These are phyloP conservation scores for Cephus nigrinus DNA, from an alignment of 2,888 invertebrate genomes.

Conservation along the genomic window DNA sequence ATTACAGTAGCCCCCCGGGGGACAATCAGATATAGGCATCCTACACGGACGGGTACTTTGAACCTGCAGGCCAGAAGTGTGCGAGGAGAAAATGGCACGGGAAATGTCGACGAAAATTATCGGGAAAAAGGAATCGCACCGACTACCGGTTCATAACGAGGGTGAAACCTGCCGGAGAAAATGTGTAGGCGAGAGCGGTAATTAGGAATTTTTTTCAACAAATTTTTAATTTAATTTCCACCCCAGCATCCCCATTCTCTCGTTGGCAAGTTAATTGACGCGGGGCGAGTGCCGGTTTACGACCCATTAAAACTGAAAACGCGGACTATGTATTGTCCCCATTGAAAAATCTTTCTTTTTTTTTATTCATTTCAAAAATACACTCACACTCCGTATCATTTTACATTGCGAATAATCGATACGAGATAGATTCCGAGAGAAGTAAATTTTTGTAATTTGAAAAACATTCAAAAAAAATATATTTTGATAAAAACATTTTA, in stretches of 20 bases:
- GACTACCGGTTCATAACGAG: constrained; percentile 5
- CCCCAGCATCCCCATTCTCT: neutral
- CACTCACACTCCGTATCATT: constrained; percentile 8
- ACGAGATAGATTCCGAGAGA: neutral
- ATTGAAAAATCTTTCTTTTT: constrained; percentile 17
- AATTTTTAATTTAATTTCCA: constrained; percentile 47
- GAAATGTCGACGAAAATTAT: constrained; percentile 33
- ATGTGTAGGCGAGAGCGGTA: constrained; percentile 26
- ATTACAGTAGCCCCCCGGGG: constrained; percentile 48
- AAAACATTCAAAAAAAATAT: neutral
- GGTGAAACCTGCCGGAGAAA: constrained; percentile 11
- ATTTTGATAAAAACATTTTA: neutral
- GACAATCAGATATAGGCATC: constrained; percentile 52
- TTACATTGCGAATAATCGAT: neutral
- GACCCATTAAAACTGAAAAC: constrained; percentile 39
- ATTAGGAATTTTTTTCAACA: constrained; percentile 54
- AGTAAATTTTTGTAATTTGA: neutral
- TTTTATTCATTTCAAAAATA: neutral
- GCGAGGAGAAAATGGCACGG: constrained; percentile 38
- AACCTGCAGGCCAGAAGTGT: constrained; percentile 26
- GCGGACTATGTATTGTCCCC: constrained; percentile 39
- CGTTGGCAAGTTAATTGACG: constrained; percentile 40
- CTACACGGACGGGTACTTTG: constrained; percentile 39
- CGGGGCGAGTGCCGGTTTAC: constrained; percentile 41
- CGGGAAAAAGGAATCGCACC: constrained; percentile 26